Evolutionary conservation across 2,113 vertebrate genomes (phyloP).

Genomic region (Phocoena sinus): DNA sequence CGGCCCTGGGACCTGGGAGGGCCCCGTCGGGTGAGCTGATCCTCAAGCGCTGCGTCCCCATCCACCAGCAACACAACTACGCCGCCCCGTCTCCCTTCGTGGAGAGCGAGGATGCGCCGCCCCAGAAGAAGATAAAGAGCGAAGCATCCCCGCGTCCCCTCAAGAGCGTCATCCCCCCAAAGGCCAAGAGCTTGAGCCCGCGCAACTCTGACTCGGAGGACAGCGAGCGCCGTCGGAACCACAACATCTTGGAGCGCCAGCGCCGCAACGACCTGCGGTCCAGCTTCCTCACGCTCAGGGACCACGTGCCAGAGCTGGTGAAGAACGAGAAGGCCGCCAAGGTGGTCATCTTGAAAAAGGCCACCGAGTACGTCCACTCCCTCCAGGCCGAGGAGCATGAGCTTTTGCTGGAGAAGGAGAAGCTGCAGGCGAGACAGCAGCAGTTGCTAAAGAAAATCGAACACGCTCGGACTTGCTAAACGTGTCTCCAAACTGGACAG

Average conservation of each 20-base stretch:
- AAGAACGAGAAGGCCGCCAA: constrained; percentile 98
- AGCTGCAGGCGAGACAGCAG: constrained; percentile 88
- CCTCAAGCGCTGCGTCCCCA: constrained; percentile 93
- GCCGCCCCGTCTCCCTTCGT: constrained; percentile 93
- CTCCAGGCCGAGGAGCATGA: constrained; percentile 91
- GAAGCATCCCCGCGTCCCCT: constrained; percentile 82
- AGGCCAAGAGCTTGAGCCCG: constrained; percentile 88
- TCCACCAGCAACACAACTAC: constrained; percentile 99
- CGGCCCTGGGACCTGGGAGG: constrained; percentile 78
- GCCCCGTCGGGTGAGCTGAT: constrained; percentile 88
- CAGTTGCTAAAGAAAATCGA: constrained; percentile 93
- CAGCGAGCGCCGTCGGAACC: constrained; percentile 95
- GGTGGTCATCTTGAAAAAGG: constrained; percentile 98
- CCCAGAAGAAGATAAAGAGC: constrained; percentile 87
- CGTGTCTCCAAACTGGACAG: constrained; percentile 80
- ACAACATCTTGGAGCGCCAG: constrained; percentile 98
- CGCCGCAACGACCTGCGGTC: constrained; percentile 97
- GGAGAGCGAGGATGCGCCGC: constrained; percentile 88
- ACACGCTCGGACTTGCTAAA: constrained; percentile 94
- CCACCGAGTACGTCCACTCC: constrained; percentile 93
- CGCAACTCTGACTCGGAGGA: constrained; percentile 96
- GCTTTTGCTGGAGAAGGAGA: constrained; percentile 92
- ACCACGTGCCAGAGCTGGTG: constrained; percentile 96
- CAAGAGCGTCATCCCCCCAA: constrained; percentile 82
- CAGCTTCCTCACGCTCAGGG: constrained; percentile 95